A percentile compares a stretch with the other conserved stretches of the same genome.
Conservation (phyloP, 2,113 vertebrate genomes). For the Pseudolaguvia tuberculata region DNA sequence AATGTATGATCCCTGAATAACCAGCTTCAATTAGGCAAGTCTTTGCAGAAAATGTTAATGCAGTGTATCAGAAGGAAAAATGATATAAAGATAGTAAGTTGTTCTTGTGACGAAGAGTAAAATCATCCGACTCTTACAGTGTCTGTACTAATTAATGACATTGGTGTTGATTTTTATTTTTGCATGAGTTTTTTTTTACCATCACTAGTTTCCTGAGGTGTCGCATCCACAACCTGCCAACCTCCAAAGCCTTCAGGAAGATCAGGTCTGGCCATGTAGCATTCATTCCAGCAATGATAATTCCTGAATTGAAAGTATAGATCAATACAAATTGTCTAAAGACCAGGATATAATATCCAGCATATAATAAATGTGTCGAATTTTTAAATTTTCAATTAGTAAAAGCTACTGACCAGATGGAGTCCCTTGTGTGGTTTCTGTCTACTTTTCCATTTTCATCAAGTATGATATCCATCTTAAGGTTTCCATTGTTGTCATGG, state of each 20-base stretch:
- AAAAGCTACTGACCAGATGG: constrained; percentile 74
- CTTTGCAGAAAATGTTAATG: not conserved
- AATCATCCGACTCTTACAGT: not conserved
- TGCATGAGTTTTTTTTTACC: constrained; percentile 66
- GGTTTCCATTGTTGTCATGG: constrained; percentile 90
- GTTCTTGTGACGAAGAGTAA: not conserved
- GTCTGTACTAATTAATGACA: not conserved
- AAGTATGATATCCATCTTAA: constrained; percentile 83
- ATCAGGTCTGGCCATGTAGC: constrained; percentile 90
- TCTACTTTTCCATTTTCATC: constrained; percentile 79
- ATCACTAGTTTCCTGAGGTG: constrained; percentile 95
- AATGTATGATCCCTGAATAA: not conserved
- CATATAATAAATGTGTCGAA: not conserved
- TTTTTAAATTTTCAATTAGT: not conserved
- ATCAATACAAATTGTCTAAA: not conserved
- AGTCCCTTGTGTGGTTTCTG: constrained; percentile 79
- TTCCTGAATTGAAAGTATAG: constrained; percentile 72
- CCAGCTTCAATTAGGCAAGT: not conserved
- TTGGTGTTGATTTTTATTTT: not conserved
- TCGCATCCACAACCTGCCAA: constrained; percentile 93
- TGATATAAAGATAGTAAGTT: not conserved
- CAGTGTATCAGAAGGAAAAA: not conserved
- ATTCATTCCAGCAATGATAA: constrained; percentile 97
- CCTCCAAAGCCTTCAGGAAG: constrained; percentile 89
- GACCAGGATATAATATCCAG: not conserved